Percentiles rank a stretch among this genome's conserved stretches.
Evolutionary conservation across 1,140 invertebrate species (phyloP).

Genomic region (Palaemon carinicauda): DNA sequence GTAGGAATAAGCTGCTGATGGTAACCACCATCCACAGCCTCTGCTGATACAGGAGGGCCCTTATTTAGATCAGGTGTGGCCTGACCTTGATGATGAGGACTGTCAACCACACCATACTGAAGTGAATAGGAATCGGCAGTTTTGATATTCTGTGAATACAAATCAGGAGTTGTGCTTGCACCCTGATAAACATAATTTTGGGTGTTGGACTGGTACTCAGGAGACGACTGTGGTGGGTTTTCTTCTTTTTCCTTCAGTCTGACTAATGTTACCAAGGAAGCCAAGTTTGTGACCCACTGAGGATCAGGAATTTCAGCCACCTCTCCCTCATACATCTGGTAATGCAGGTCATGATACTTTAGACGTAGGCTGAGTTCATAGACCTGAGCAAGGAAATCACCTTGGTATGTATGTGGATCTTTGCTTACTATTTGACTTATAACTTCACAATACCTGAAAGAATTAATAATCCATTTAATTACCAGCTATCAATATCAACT

Average conservation of each 20-base stretch:
- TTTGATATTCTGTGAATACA: neutral
- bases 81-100: neutral
- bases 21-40: neutral
- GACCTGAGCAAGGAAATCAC: slow-evolving; percentile 72
- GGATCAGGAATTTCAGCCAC: slow-evolving; percentile 65
- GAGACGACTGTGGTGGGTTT: neutral
- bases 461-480: neutral
- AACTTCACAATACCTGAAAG: slow-evolving; percentile 43
- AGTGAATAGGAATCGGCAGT: neutral
- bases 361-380: slow-evolving; percentile 76
- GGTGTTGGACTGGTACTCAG: neutral
- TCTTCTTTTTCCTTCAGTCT: neutral
- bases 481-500: neutral
- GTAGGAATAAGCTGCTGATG: too few relatives aligned
- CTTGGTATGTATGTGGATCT: neutral
- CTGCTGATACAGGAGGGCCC: neutral
- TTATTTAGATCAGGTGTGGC: neutral
- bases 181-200: too few relatives aligned
- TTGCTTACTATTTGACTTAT: slow-evolving; percentile 28
- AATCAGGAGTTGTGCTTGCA: neutral
- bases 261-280: slow-evolving; percentile 7
- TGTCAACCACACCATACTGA: neutral
- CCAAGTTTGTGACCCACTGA: slow-evolving; percentile 65
- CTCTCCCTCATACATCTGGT: slow-evolving; percentile 64
- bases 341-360: slow-evolving; percentile 81